Base-by-base conservation (phyloP, 2,113 vertebrate species). In the Sinocyclocheilus grahami region DNA sequence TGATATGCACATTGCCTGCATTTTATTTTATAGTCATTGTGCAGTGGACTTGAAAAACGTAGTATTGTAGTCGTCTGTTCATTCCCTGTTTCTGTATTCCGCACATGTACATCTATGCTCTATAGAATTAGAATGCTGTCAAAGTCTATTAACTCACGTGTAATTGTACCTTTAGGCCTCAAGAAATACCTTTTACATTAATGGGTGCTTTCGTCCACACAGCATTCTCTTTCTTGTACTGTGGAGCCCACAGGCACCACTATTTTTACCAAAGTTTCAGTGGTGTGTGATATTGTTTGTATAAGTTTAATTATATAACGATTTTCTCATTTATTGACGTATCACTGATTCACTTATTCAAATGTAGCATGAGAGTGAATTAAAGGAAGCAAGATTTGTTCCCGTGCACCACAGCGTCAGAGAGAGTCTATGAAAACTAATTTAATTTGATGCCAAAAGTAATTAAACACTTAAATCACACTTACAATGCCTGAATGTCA, bases 111-210 rank as follows among this genome's bases (percentile, higher is more conserved):
- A 0, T 33, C 46, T 69, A 20, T 53, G 80, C 80, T 37, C 80
- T 69, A 69, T 53, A 82, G 80, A 71, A 82, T 67, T 67, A 69
- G 16, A 82, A 53, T 51, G 16, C 42, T 82, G 80, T 82, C 80
- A 82, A 82, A 82, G 80, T 82, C 80, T 53, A 71, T 82, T 82
- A 82, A 51, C 63, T 82, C 80, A 53, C 46, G 14, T 82, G 63
- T 82, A 82, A 82, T 82, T 82, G 46, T 71, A 71, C 46, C 80
- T 82, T 71, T 51, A 71, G 80, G 80, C 80, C 24, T 53, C 63
- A 69, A 33, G 30, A 82, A 82, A 82, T 82, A 82, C 80, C 63
- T 82, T 37, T 69, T 82, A 51, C 42, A 53, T 67, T 69, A 71
- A 82, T 71, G 18, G 62, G 14, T 33, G 46, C 4, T 30, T 82